Percentiles rank a stretch among this genome's conserved stretches.
Evolutionary conservation across 2,888 invertebrate genomes (phyloP).

Genomic region (Villa cingulata): DNA sequence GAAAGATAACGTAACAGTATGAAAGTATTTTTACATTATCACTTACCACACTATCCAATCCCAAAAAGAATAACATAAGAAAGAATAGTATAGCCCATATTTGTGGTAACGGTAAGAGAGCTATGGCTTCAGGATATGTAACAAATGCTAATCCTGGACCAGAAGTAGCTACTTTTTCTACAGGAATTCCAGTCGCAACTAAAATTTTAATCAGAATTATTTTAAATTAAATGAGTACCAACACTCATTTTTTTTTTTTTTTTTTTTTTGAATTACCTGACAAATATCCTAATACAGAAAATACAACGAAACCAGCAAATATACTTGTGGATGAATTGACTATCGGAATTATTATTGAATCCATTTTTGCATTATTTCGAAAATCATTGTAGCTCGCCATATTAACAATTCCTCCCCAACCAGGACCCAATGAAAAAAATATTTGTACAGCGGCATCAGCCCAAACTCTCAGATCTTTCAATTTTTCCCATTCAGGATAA

Average conservation of each 20-base stretch:
- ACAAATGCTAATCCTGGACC: constrained; percentile 67
- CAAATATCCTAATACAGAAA: constrained; percentile 64
- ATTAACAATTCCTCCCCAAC: constrained; percentile 72
- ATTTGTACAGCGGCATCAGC: constrained; percentile 87
- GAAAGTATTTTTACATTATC: not conserved
- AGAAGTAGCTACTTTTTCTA: constrained; percentile 61
- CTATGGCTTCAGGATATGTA: constrained; percentile 64
- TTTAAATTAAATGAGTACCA: not conserved
- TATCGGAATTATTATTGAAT: constrained; percentile 55
- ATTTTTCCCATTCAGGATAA: constrained; percentile 62
- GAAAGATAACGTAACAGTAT: not conserved
- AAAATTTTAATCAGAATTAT: not conserved
- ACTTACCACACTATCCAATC: constrained; percentile 62
- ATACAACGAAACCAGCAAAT: constrained; percentile 67
- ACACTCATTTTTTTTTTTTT: too few relatives aligned
- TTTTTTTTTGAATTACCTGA: constrained; percentile 35
- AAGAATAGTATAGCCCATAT: constrained; percentile 68
- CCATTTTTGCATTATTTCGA: constrained; percentile 49
- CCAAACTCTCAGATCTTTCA: constrained; percentile 73
- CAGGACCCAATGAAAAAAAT: constrained; percentile 80
- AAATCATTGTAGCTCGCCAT: constrained; percentile 76
- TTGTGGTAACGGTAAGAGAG: constrained; percentile 60
- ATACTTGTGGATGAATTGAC: constrained; percentile 63
- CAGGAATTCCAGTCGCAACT: constrained; percentile 54
- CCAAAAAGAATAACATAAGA: constrained; percentile 67